Evolutionary conservation across 64 coral and sea anemone species (phyloP).

Genomic region (Astreopora myriophthalma): DNA sequence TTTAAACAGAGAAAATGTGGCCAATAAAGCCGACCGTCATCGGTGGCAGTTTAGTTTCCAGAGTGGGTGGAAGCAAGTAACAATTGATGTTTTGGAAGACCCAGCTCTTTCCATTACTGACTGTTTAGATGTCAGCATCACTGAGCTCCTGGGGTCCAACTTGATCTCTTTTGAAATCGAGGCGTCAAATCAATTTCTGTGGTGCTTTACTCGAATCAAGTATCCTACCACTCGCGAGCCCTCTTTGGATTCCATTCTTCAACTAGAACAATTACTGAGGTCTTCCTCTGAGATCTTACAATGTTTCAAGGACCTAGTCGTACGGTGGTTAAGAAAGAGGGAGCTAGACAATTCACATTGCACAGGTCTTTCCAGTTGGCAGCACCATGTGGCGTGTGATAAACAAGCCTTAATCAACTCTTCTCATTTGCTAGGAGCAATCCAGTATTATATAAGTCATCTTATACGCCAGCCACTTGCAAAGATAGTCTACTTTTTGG

Average conservation of each 20-base stretch:
- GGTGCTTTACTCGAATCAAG: constrained; percentile 87
- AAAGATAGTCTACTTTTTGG: constrained; percentile 88
- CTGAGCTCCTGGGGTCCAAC: neutral
- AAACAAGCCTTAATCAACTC: constrained; percentile 74
- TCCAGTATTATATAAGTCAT: constrained; percentile 69
- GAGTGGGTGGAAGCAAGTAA: constrained; percentile 78
- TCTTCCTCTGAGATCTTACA: constrained; percentile 43
- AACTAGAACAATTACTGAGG: constrained; percentile 37
- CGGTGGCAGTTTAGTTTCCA: constrained; percentile 86
- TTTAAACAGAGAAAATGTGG: constrained; percentile 10
- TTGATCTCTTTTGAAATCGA: constrained; percentile 7
- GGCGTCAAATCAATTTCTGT: constrained; percentile 18
- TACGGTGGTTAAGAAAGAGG: constrained; percentile 52
- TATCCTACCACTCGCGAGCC: constrained; percentile 28
- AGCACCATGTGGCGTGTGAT: constrained; percentile 77
- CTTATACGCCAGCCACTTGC: constrained; percentile 74
- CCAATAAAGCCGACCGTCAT: neutral
- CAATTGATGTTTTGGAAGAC: constrained; percentile 55
- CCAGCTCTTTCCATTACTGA: constrained; percentile 36
- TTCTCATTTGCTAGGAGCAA: constrained; percentile 71
- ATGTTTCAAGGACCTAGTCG: constrained; percentile 60
- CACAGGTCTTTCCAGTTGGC: constrained; percentile 31
- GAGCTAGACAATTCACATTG: neutral
- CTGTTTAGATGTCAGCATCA: constrained; percentile 9
- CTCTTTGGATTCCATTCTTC: neutral